Evolutionary conservation across 2,797 vertebrate species (phyloP), one percentile per base, ranked within the genome.

Genomic region (Adrianichthys oophorus): DNA sequence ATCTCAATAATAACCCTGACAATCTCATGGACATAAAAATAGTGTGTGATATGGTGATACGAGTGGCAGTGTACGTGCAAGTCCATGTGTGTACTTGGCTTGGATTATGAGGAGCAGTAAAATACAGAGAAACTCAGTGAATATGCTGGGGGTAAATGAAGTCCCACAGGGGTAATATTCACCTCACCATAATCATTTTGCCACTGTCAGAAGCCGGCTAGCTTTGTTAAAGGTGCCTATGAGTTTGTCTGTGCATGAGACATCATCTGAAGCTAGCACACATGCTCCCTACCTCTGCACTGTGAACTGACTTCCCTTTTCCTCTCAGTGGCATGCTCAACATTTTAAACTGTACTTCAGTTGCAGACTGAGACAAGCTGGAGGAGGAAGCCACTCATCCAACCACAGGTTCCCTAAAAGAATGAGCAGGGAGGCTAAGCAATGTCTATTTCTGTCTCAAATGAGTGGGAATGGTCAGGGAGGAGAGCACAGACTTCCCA

Each of bases 141-240:
- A 92, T 87, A 90, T 88, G 89, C 90, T 88, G 90, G 89, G 91
- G 91, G 91, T 92, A 91, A 92, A 93, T 91, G 90, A 91, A 89
- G 88, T 92, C 92, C 90, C 92, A 82, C 63, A 77, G 87, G 92
- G 81, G 87, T 91, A 90, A 92, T 91, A 91, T 90, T 85, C 89
- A 86, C 82, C 89, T 88, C 78, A 62, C 87, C 78, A 68, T 87
- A 89, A 92, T 92, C 90, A 91, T 83, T 92, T 90, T 87, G 85
- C 87, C 81, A 85, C 90, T 90, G 90, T 90, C 91, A 91, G 83
- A 88, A 87, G 84, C 85, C 82, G 75, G 82, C 82, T 75, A 78
- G 86, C 86, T 75, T 80, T 80, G 70, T 83, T 81, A 65, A 81
- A 70, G 80, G 82, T 82, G 73, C 74, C 64, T 59, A 69, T 63